These are phyloP conservation scores for Seira ritae DNA, from an alignment of 2,888 invertebrate genomes.

Conservation along the genomic window DNA sequence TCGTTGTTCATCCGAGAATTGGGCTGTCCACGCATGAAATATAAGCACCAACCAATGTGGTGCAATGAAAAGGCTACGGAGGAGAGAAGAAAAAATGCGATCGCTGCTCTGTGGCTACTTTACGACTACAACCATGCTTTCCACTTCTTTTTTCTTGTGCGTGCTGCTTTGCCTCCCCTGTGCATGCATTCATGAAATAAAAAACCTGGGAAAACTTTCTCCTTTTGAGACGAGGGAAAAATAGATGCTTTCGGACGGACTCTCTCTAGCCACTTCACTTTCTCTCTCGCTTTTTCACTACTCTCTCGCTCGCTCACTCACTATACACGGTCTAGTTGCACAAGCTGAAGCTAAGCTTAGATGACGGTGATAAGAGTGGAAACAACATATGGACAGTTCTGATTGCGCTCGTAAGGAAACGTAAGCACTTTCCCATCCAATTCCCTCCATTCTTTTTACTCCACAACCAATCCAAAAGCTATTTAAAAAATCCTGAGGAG, in stretches of 20 bases:
- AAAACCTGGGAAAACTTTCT: conserved; percentile 1
- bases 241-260: conserved; percentile 8
- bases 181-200: conserved; percentile 3
- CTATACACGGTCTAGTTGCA: not conserved
- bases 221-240: not conserved
- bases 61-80: conserved; percentile 11
- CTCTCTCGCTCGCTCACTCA: conserved; percentile 8
- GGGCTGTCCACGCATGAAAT: conserved; percentile 67
- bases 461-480: conserved; percentile 7
- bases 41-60: conserved; percentile 54
- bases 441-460: not conserved
- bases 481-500: not conserved
- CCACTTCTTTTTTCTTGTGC: not conserved
- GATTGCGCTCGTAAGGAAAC: conserved; percentile 3
- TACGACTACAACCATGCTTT: conserved; percentile 12
- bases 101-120: conserved; percentile 32
- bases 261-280: conserved; percentile 19
- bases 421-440: conserved; percentile 9
- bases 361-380: conserved; percentile 20
- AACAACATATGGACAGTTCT: conserved; percentile 14
- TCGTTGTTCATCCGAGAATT: conserved; percentile 58
- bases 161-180: not conserved
- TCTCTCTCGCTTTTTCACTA: conserved; percentile 15
- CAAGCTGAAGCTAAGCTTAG: conserved; percentile 17
- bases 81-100: not conserved